Percentiles rank a stretch among this genome's conserved stretches.
Conservation (phyloP, 2,797 vertebrate genomes). For the Cirrhinus molitorella region DNA sequence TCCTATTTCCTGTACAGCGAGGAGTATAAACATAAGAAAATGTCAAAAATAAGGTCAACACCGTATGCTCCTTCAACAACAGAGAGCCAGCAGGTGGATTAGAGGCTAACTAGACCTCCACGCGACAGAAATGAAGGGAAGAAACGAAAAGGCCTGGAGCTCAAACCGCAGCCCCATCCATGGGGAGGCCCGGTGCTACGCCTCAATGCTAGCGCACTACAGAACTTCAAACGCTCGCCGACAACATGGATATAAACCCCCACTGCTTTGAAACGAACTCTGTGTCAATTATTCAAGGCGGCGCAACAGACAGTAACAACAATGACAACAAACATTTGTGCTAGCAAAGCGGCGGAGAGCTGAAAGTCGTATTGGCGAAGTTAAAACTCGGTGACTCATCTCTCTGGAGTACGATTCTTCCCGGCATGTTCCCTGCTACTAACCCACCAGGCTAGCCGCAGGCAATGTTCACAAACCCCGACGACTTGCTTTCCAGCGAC, state of each 20-base stretch:
- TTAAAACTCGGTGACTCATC: constrained; percentile 8
- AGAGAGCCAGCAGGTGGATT: not conserved
- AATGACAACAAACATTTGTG: constrained; percentile 1
- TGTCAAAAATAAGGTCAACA: not conserved
- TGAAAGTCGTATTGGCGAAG: constrained; percentile 12
- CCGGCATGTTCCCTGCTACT: not conserved
- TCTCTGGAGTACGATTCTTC: constrained; percentile 25
- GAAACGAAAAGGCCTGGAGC: not conserved
- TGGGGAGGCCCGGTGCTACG: not conserved
- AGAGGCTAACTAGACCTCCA: constrained; percentile 31
- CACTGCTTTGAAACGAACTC: not conserved
- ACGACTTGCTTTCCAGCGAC: constrained; percentile 15
- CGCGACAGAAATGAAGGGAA: not conserved
- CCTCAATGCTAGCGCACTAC: constrained; percentile 1
- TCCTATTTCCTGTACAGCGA: not conserved
- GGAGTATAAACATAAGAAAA: not conserved
- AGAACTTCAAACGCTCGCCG: constrained; percentile 24
- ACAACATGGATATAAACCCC: constrained; percentile 24
- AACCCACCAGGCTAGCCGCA: constrained; percentile 33
- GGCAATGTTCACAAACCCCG: constrained; percentile 13
- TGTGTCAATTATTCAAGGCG: constrained; percentile 34
- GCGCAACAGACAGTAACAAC: constrained; percentile 37
- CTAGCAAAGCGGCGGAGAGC: not conserved
- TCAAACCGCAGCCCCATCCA: not conserved
- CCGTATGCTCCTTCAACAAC: not conserved